Evolutionary conservation across 1,140 invertebrate species (phyloP).

Genomic region (Aphelenchoides fujianensis): DNA sequence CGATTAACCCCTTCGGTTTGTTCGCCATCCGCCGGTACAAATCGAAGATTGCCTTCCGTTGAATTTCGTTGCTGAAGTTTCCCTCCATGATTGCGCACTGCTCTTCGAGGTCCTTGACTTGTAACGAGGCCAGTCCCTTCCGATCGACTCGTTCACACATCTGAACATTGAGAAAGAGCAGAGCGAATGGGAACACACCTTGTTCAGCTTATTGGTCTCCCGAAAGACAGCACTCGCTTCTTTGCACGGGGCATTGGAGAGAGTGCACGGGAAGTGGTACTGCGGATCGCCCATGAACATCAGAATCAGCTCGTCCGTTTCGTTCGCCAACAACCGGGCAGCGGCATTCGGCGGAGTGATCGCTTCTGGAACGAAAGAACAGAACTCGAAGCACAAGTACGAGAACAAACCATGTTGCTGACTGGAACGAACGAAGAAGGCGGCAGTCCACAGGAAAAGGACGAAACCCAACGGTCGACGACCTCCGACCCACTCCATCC

Average conservation of each 20-base stretch:
- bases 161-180: not conserved
- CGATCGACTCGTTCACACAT: conserved; percentile 7
- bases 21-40: conserved; percentile 44
- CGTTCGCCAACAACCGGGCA: conserved; percentile 5
- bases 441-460: no score
- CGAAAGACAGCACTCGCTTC: conserved; percentile 39
- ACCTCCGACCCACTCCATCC: no score
- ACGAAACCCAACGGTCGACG: no score
- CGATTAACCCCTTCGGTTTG: conserved; percentile 47
- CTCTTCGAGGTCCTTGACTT: conserved; percentile 27
- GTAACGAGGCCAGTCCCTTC: not conserved
- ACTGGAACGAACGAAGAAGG: no score
- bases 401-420: no score
- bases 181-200: conserved; percentile 23
- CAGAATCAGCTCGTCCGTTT: conserved; percentile 37
- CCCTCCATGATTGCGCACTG: conserved; percentile 46
- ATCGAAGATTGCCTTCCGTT: conserved; percentile 47
- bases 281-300: conserved; percentile 56
- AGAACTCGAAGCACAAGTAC: not conserved
- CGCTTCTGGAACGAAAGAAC: not conserved
- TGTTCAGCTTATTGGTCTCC: conserved; percentile 33
- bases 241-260: conserved; percentile 47
- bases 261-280: conserved; percentile 57
- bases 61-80: conserved; percentile 53
- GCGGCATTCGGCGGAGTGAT: conserved; percentile 15